Conservation (phyloP, 2,797 vertebrate genomes). For the Percopsis omiscomaycus region DNA sequence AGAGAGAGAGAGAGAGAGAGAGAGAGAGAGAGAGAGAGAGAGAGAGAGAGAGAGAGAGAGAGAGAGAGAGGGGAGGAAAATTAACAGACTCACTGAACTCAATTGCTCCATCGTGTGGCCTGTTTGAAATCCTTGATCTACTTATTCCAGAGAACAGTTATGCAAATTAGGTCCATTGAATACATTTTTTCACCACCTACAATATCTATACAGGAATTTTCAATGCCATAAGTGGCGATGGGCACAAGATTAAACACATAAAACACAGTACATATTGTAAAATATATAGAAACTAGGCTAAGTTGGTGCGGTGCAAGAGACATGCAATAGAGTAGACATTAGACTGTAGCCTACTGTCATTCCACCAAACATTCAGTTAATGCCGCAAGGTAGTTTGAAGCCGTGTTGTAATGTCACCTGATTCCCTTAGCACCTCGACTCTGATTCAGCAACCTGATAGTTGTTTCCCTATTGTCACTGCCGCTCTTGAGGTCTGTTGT, state of each 20-base stretch:
- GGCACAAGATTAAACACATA: background rate
- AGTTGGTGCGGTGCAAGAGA: background rate
- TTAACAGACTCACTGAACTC: background rate
- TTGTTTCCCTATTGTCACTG: slow-evolving; percentile 2
- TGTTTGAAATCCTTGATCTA: background rate
- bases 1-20: no score
- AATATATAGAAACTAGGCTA: background rate
- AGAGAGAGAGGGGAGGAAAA: no score
- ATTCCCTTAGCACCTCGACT: background rate
- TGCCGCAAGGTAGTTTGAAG: background rate
- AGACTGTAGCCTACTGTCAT: background rate
- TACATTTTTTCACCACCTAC: background rate
- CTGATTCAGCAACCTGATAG: slow-evolving; percentile 12
- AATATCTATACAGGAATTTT: background rate
- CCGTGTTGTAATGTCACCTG: slow-evolving; percentile 9
- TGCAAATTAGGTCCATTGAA: no score
- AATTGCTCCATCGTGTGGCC: background rate
- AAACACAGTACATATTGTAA: background rate
- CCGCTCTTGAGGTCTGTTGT: slow-evolving; percentile 29
- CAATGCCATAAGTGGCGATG: no score
- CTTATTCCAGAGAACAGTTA: no score
- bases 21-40: no score
- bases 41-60: no score
- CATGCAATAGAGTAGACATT: background rate
- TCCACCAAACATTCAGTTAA: background rate